Evolutionary conservation across 2,888 invertebrate species (phyloP), one percentile per base, ranked within the genome.

Genomic region (Athalia rosae): DNA sequence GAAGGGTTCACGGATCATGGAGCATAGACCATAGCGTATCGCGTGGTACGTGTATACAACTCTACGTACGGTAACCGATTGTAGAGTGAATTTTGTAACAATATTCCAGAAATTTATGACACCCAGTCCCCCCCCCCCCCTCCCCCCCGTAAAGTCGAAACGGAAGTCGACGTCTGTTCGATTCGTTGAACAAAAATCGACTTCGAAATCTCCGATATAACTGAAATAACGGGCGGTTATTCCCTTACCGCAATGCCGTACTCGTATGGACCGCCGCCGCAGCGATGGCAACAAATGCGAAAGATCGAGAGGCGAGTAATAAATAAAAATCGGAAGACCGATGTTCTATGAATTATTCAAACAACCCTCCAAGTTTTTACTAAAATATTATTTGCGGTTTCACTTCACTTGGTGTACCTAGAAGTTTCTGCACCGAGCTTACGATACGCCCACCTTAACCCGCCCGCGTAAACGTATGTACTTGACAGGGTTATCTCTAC

Each of bases 331-430:
- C 78, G 78, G 76, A 80, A 77, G 80, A 78, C 79, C 80, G 82
- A 80, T 79, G 79, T 77, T 71, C 79, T 64, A 84, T 85, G 81
- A 83, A 83, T 85, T 82, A 82, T 83, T 84, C 82, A 84, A 78
- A 64, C 73, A 63, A 76, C 58, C 50, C 58, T 66, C 63, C 76
- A n/a, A 61, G 28, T 56, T 76, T 56, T 76, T 56, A 43, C 13
- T 64, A 15, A 64, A 62, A 76, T 76, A 64, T 76, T 76, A 76
- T 76, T 63, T 76, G 76, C 64, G 56, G 76, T 76, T 64, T 76
- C 76, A 76, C 64, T 63, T 63, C 64, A 64, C 43, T 58, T 58
- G 6, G 28, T 28, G 28, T 41, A 58, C 4, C 7, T 45, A 61
- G 3, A 28, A 28, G 41, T 28, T 7, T 61, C 15, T 61, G 15